Evolutionary conservation across 2,888 invertebrate species (phyloP), one percentile per base, ranked within the genome.

Genomic region (Aproaerema taeniolella): DNA sequence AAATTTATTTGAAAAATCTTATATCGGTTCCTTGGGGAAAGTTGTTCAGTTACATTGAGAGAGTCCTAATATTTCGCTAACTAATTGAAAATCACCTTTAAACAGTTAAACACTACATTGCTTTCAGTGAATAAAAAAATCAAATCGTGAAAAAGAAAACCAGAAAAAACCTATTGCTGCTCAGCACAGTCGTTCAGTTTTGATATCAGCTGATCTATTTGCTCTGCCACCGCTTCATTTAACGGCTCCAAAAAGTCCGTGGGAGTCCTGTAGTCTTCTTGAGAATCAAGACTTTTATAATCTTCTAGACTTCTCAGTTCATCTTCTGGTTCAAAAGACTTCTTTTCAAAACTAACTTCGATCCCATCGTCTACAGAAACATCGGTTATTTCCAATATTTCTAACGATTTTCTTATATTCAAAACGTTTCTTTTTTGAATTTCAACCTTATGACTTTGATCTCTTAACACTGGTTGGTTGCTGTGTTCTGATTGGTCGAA

Each of bases 181-280:
- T 24, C 39, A 16, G 20, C 20, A 20, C 79, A 78, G 25, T 78
- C 76, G 31, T 71, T 69, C 38, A 85, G 43, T 43, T 81, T 83
- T 0, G 78, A 66, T 24, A 85, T 83, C 50, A 85, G 50, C 43
- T 79, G 69, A 45, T 85, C 82, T 1, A 87, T 86, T 30, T 86
- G 83, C 28, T 85, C 74, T 0, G 67, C 57, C 1, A 86, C 75
- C 0, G 75, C 70, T 36, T 77, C 75, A 34, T 71, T 79, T 48
- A 85, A 41, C 0, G 79, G 78, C 26, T 85, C 82, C 31, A 80
- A 33, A 42, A 73, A 78, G 10, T 79, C 81, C 30, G 66, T 81
- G 7, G 82, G 81, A 15, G 83, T 80, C 48, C 70, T 65, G 50
- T 66, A 83, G 32, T 72, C 63, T 35, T 80, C 82, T 17, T 78